These are phyloP conservation scores for Metopia argyrocephala DNA, from an alignment of 2,888 invertebrate genomes.

Conservation along the genomic window DNA sequence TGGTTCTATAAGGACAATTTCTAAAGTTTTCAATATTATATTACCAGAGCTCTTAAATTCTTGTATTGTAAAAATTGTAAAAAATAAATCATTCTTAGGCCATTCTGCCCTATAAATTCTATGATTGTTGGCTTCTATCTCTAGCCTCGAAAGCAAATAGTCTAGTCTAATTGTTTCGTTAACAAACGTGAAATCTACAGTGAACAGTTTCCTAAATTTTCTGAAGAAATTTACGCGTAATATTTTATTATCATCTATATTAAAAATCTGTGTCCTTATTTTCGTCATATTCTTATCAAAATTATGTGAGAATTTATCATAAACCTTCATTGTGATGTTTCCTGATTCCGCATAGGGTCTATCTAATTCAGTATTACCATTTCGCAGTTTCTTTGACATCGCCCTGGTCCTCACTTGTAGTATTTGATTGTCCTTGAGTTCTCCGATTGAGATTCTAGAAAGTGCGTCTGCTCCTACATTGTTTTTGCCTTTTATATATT, in stretches of 20 bases:
- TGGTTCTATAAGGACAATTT: constrained; percentile 10
- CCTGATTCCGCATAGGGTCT: neutral
- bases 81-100: constrained; percentile 11
- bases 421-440: constrained; percentile 19
- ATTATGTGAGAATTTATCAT: constrained; percentile 17
- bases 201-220: constrained; percentile 21
- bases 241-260: neutral
- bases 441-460: constrained; percentile 47
- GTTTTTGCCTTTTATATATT: constrained; percentile 64
- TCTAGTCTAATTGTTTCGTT: constrained; percentile 23
- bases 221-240: constrained; percentile 32
- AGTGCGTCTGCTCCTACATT: constrained; percentile 61
- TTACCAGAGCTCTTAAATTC: neutral
- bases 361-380: too few relatives aligned
- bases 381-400: constrained; percentile 6
- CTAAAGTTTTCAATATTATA: constrained; percentile 14
- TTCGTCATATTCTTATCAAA: constrained; percentile 15
- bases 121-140: neutral
- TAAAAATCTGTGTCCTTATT: constrained; percentile 22
- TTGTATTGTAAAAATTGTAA: constrained; percentile 2
- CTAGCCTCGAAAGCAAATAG: constrained; percentile 19
- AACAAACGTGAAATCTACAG: constrained; percentile 11
- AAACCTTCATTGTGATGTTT: neutral
- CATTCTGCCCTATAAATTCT: constrained; percentile 9
- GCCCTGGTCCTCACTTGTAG: constrained; percentile 18